Evolutionary conservation across 2,113 vertebrate genomes (phyloP), one percentile per base, ranked within the genome.

Genomic region (Hippolais icterina): DNA sequence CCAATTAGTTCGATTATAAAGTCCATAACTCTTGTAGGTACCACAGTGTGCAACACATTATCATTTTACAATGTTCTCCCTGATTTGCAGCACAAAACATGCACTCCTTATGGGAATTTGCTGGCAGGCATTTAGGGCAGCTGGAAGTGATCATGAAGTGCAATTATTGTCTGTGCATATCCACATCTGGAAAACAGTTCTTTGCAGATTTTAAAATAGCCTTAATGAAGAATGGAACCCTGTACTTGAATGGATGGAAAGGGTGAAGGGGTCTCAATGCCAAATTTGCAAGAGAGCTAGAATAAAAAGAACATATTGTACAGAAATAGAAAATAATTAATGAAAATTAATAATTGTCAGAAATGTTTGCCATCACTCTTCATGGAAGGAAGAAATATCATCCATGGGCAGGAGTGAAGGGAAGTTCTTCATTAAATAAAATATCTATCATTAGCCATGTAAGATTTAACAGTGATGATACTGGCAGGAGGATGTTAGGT

Each of bases 121-220:
- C 96, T 99, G 99, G 99, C 99, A 98, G 91, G 95, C 78, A 61
- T 94, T 97, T 96, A 98, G 97, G 98, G 98, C 99, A 99, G 99
- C 99, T 99, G 99, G 99, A 99, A 99, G 98, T 98, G 98, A 99
- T 99, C 99, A 99, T 90, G 97, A 98, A 98, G 98, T 98, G 98
- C 99, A 99, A 99, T 99, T 99, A 99, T 98, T 98, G 98, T 99
- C 98, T 98, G 98, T 98, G 98, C 98, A 97, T 98, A 98, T 97
- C 98, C 98, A 98, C 98, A 99, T 99, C 98, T 99, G 98, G 98
- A 98, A 99, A 98, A 98, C 98, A 98, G 98, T 98, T 98, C 98
- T 97, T 70, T 72, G 89, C 96, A 97, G 97, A 96, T 97, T 98
- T 98, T 98, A 98, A 98, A 98, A 97, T 95, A 96, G 95, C 96